Conservation (phyloP, 1,140 invertebrate species). For the Eueides isabella region DNA sequence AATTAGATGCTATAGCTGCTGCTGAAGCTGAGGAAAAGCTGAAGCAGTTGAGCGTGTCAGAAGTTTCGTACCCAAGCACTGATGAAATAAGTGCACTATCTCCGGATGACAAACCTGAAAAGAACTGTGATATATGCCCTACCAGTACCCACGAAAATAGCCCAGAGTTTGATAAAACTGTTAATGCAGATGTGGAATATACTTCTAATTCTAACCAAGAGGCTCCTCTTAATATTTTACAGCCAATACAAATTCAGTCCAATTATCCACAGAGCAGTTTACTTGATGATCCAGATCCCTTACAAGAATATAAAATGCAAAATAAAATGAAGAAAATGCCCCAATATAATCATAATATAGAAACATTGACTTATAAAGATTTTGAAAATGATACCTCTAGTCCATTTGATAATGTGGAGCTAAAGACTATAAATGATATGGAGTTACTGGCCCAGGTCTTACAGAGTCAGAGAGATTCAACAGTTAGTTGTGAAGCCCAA, state of each 20-base stretch:
- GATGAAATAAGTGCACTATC: constrained; percentile 80
- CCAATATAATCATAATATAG: constrained; percentile 69
- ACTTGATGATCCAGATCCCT: constrained; percentile 77
- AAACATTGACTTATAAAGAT: constrained; percentile 87
- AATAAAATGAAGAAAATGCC: constrained; percentile 61
- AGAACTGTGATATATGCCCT: constrained; percentile 61
- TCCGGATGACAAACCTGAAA: constrained; percentile 77
- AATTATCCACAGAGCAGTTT: constrained; percentile 64
- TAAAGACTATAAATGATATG: constrained; percentile 95
- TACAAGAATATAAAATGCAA: constrained; percentile 68
- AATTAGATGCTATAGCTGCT: constrained; percentile 69
- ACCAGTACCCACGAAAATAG: constrained; percentile 53
- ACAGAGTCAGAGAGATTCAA: constrained; percentile 66
- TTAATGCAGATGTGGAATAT: constrained; percentile 48
- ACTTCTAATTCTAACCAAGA: constrained; percentile 48
- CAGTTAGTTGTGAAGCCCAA: constrained; percentile 51
- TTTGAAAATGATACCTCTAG: constrained; percentile 95
- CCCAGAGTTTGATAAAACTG: constrained; percentile 47
- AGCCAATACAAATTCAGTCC: constrained; percentile 67
- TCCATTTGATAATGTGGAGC: constrained; percentile 94
- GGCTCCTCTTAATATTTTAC: constrained; percentile 68
- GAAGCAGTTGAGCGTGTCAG: constrained; percentile 82
- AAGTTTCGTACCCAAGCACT: constrained; percentile 83
- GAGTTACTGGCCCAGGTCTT: constrained; percentile 90
- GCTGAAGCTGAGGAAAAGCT: constrained; percentile 80